phyloP scores from a whole-genome alignment of 2,797 vertebrate genomes.

The Rhodeus uyekii region DNA sequence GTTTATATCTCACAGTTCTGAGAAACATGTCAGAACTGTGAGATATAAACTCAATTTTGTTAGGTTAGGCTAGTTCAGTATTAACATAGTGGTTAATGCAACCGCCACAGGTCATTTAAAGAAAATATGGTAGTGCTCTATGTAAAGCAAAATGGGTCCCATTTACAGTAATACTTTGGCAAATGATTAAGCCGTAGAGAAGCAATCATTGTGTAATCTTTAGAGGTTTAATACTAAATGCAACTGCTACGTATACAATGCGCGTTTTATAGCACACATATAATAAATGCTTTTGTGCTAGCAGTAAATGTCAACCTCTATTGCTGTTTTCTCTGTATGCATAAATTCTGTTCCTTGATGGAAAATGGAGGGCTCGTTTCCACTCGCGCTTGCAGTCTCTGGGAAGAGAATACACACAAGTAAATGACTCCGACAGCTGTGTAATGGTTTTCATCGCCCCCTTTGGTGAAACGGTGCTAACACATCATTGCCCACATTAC shows the following conservation, averaged over 20 bases:
- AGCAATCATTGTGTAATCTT: slow-evolving; percentile 17
- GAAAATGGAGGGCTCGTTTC: slow-evolving; percentile 15
- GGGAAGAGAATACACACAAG: neutral
- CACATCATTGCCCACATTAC: slow-evolving; percentile 22
- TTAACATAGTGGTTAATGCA: neutral
- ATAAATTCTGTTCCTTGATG: neutral
- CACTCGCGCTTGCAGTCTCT: neutral
- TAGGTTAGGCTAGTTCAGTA: too few species aligned
- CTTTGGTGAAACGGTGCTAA: slow-evolving; percentile 52
- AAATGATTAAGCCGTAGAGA: neutral
- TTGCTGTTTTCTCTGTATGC: neutral
- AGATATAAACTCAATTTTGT: too few species aligned
- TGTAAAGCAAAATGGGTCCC: slow-evolving; percentile 37
- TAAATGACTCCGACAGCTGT: neutral
- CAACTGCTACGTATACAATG: neutral
- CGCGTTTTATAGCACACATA: neutral
- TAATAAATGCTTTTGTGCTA: slow-evolving; percentile 5
- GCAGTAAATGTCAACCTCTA: neutral
- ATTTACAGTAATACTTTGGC: neutral
- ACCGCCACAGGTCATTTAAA: neutral
- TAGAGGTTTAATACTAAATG: neutral
- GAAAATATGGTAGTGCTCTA: neutral
- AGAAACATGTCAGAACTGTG: too few species aligned
- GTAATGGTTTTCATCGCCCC: neutral
- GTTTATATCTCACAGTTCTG: neutral